phyloP scores from a whole-genome alignment of 1,140 invertebrate genomes.

The Procambarus virginalis region DNA sequence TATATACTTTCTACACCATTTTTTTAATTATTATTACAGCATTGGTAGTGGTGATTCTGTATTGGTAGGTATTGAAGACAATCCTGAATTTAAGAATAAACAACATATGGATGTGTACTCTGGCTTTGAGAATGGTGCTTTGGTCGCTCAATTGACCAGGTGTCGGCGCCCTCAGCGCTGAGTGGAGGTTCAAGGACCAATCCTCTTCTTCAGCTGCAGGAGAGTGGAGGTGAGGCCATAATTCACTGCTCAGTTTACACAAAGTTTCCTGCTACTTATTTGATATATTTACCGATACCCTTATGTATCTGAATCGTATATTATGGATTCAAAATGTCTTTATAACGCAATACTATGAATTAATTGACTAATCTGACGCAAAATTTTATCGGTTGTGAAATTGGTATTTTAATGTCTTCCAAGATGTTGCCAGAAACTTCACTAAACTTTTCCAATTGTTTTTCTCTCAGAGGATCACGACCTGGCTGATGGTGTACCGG shows the following conservation, averaged over 20 bases:
- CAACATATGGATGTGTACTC: background rate
- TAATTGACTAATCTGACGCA: no score
- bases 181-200: constrained; percentile 35
- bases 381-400: no score
- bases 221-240: background rate
- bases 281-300: no score
- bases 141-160: constrained; percentile 42
- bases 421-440: background rate
- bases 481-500: background rate
- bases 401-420: no score
- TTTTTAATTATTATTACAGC: constrained; percentile 72
- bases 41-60: constrained; percentile 79
- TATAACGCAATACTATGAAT: no score
- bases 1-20: no score
- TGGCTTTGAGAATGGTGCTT: constrained; percentile 8
- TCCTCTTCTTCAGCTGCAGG: constrained; percentile 20
- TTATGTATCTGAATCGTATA: no score
- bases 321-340: no score
- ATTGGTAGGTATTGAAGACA: constrained; percentile 80
- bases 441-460: background rate
- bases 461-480: background rate
- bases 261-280: no score
- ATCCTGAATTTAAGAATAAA: constrained; percentile 77
- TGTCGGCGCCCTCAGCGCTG: constrained; percentile 29
- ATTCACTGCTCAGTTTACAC: no score